phyloP scores from a whole-genome alignment of 2,113 vertebrate genomes.

The Ammodytes marinus region DNA sequence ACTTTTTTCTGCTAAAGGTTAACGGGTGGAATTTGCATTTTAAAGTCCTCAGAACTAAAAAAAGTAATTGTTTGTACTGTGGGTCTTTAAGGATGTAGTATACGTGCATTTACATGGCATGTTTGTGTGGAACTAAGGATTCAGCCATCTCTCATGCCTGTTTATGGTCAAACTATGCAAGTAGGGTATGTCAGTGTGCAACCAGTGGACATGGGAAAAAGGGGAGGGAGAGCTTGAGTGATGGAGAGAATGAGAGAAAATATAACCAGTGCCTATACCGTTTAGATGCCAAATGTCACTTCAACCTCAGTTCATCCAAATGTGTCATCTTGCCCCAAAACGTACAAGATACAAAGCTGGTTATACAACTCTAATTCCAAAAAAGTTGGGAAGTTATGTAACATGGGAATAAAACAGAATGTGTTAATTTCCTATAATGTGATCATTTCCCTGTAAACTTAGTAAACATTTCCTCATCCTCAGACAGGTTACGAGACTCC shows the following conservation, averaged over 20 bases:
- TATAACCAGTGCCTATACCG: neutral
- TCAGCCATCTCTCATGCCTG: slow-evolving; percentile 43
- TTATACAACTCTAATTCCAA: no score
- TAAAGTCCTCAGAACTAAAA: neutral
- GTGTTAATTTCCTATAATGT: no score
- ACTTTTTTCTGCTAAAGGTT: neutral
- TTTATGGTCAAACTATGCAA: slow-evolving; percentile 71
- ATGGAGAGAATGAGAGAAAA: slow-evolving; percentile 4
- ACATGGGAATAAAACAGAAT: no score
- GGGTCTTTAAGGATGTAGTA: neutral
- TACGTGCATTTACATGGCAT: neutral
- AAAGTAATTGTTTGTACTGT: neutral
- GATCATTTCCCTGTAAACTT: no score
- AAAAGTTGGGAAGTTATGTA: no score
- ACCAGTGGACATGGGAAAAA: slow-evolving; percentile 31
- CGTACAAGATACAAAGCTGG: neutral
- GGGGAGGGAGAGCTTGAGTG: neutral
- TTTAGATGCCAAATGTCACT: neutral
- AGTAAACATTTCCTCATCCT: no score
- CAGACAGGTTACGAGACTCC: no score
- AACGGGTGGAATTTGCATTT: neutral
- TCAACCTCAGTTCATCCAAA: neutral
- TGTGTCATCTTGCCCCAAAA: neutral
- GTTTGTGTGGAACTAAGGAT: slow-evolving; percentile 20
- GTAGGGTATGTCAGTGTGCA: neutral